Base-by-base conservation (phyloP, 2,888 invertebrate genomes). In the Drosophila kokeensis region DNA sequence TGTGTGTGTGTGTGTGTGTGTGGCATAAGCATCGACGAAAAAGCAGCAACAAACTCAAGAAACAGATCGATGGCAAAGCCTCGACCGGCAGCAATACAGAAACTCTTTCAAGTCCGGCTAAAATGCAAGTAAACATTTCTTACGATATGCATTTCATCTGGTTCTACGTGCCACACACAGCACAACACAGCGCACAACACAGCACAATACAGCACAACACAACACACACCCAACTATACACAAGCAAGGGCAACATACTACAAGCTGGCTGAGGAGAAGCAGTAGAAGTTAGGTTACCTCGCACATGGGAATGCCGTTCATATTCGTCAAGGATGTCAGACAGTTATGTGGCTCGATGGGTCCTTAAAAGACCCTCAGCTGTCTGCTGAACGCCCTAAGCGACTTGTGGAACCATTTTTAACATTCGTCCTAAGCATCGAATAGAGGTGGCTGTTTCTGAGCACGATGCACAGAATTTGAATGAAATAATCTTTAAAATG, bases 11-110 rank as follows among this genome's bases (percentile, higher is more conserved):
- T 40, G 42, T 48, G 45, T 55, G 15, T 7, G 24, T 52, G 34
- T 4, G 55, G 63, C 48, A 70, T 76, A 71, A 66, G 62, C 77
- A 71, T 73, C 50, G 68, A 59, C 49, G 64, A 62, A 30, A 60
- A 69, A 60, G 27, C 62, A 36, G 50, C 40, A 21, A 38, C 48
- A 55, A 68, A 45, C n/a, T n/a, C 52, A 24, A 53, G 32, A 53
- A 70, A 77, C 60, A 64, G 76, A 75, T 79, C 80, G 79, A 79
- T 79, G 70, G 67, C 52, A 32, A 71, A 63, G 34, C 36, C 34
- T 42, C 63, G 27, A 34, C 63, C 11, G 53, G 65, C 63, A 61
- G 30, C 57, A 48, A 63, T 61, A 49, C 15, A 18, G 18, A 67
- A 64, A 66, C 21, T 34, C 50, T 42, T 53, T 48, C 27, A 27